Base-by-base conservation (phyloP, 35 echinoderm and acorn worm species). In the Chiridota heheva region DNA sequence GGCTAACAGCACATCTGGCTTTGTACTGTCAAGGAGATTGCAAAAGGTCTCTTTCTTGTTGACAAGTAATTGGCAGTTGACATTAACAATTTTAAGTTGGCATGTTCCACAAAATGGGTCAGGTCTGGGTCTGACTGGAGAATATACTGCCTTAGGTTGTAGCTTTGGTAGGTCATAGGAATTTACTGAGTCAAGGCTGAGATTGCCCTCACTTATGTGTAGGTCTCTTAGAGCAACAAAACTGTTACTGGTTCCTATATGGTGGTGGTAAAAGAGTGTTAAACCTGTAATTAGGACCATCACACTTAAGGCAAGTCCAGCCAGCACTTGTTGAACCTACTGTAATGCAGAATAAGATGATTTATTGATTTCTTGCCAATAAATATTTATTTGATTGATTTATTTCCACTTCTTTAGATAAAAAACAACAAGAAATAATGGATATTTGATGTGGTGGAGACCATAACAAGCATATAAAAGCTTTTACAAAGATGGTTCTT, bases 21-120 rank as follows among this genome's bases (percentile, higher is more conserved):
- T 90, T 7, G 81, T 90, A 66, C 87, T 84, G 49, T 83, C 87
- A 33, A 84, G 49, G 36, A 90, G 56, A 48, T 77, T 90, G 20
- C 58, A 73, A 15, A 89, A 74, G 25, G 77, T 28, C 25, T 31
- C 38, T 63, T 89, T 89, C 44, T 89, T 89, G 10, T 82, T 89
- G 8, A 82, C 37, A 26, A 73, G 36, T 2, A 67, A 73, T 40
- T 89, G 86, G 34, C 77, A 89, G 34, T 89, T 89, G 13, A 89
- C 78, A 64, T 82, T 82, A n/a, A 87, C 0, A 0, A 87, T 57
- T n/a, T 75, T 17, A 13, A 87, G 42, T 1, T 73, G 74, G n/a
- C 74, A 61, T 1, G 60, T 60, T 5, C 60, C 85, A 59, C 36
- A 25, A 36, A 25, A 66, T 4, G 85, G 40, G 36, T 41, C 70